Evolutionary conservation across 2,888 invertebrate genomes (phyloP).

Genomic region (Leptinotarsa peninsularis): DNA sequence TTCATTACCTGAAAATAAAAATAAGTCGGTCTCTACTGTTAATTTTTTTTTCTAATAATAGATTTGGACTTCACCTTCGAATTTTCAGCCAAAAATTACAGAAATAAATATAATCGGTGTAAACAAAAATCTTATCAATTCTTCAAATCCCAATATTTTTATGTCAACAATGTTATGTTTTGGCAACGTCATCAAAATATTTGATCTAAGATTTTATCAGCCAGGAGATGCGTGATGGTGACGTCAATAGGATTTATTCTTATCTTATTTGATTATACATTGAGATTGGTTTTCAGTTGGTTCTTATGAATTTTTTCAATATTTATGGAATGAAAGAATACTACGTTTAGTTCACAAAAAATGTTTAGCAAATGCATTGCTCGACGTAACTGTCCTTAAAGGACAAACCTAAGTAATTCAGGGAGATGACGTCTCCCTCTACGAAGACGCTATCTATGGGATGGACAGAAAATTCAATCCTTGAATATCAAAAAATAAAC

Average conservation of each 20-base stretch:
- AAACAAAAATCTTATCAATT: conserved; percentile 9
- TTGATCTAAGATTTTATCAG: conserved; percentile 18
- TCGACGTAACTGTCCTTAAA: too few relatives aligned
- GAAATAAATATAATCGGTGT: conserved; percentile 18
- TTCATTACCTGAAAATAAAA: background rate
- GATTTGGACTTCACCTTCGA: conserved; percentile 9
- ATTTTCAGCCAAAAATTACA: conserved; percentile 16
- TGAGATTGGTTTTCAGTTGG: background rate
- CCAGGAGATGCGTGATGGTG: conserved; percentile 21
- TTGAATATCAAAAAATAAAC: too few relatives aligned
- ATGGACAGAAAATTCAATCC: too few relatives aligned
- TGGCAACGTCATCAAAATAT: conserved; percentile 7
- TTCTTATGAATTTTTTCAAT: background rate
- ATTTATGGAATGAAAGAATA: too few relatives aligned
- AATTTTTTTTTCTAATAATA: conserved; percentile 15
- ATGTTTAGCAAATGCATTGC: too few relatives aligned
- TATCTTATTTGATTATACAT: conserved; percentile 3
- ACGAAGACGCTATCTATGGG: too few relatives aligned
- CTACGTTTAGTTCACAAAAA: too few relatives aligned
- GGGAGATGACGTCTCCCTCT: too few relatives aligned
- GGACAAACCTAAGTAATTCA: too few relatives aligned
- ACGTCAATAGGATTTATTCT: conserved; percentile 23
- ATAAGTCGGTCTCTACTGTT: background rate
- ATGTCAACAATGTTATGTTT: conserved; percentile 10
- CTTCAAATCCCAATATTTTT: conserved; percentile 16